Percentiles rank a stretch among this genome's conserved stretches.
These are phyloP conservation scores for Sphaeridia pumilis DNA, from an alignment of 2,888 invertebrate genomes.

Conservation along the genomic window DNA sequence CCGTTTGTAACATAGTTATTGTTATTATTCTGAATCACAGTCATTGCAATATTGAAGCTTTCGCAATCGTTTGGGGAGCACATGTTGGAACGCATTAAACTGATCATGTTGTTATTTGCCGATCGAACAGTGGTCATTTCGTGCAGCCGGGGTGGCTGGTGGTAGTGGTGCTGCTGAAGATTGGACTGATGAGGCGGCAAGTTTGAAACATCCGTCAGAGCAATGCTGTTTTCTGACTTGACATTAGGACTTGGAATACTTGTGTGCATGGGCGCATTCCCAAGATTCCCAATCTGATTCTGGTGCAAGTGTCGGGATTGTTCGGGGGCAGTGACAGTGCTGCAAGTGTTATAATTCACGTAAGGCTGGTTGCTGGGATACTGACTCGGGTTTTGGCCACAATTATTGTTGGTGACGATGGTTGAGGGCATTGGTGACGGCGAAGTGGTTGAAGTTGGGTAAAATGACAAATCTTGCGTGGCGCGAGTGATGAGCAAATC, in stretches of 20 bases:
- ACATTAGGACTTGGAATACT: no score
- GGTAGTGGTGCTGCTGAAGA: neutral
- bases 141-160: neutral
- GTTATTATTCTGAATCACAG: conserved; percentile 36
- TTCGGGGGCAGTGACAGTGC: neutral
- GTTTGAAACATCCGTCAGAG: neutral
- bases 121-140: neutral
- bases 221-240: neutral
- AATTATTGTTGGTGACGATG: conserved; percentile 16
- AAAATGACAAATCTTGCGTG: conserved; percentile 39
- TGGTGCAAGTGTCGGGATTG: neutral
- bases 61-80: conserved; percentile 1
- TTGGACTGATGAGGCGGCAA: neutral
- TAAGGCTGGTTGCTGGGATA: no score
- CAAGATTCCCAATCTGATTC: neutral
- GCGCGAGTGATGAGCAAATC: conserved; percentile 41
- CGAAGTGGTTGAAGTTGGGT: conserved; percentile 23
- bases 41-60: conserved; percentile 38
- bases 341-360: neutral
- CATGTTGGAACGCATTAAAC: neutral
- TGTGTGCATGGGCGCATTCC: no score
- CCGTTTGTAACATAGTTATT: conserved; percentile 36
- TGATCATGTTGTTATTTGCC: neutral
- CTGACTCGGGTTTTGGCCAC: conserved; percentile 10
- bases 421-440: no score